Evolutionary conservation across 1,140 invertebrate species (phyloP), one percentile per base, ranked within the genome.

Genomic region (Araneus ventricosus): DNA sequence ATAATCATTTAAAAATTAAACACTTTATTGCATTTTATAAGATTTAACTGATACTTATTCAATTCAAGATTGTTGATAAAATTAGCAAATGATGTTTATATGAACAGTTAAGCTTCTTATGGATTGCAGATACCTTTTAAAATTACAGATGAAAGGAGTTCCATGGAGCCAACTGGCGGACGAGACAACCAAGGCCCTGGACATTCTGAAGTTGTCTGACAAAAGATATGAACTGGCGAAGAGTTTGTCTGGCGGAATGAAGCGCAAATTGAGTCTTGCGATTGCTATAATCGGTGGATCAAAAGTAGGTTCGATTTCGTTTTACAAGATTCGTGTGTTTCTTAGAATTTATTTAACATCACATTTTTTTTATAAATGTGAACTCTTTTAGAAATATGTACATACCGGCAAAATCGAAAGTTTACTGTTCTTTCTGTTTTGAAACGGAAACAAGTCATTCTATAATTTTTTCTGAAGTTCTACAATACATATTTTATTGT

Each of bases 241-340:
- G 94, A 97, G 97, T 94, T 95, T 98, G 6, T 98, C 98, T 67
- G 97, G 97, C 17, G 98, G 98, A 4, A 98, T 98, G 96, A 98
- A 98, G 95, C 95, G 98, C 45, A 98, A 98, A 94, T 95, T 99
- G 1, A 98, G 97, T 52, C 97, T 98, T 63, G 98, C 97, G n/a
- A 97, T 98, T 93, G 98, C 98, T 4, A 96, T 98, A 30, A 97
- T 98, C 93, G 97, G 94, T 37, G 95, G 95, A 17, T 95, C 95
- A 37, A 95, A 95, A 93, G 95, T 95, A 94, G 20, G 67, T 88
- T 39, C n/a, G 1, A 20, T n/a, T 61, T 88, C 22, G 27, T 39
- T 82, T 27, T 70, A n/a, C 63, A 70, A 14, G 45, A 14, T 4
- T 52, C 17, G 0, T 4, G 10, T 52, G 10, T 52, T 14, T 45